Conservation (phyloP, 2,797 vertebrate genomes). For the Syngnathus rostellatus region DNA sequence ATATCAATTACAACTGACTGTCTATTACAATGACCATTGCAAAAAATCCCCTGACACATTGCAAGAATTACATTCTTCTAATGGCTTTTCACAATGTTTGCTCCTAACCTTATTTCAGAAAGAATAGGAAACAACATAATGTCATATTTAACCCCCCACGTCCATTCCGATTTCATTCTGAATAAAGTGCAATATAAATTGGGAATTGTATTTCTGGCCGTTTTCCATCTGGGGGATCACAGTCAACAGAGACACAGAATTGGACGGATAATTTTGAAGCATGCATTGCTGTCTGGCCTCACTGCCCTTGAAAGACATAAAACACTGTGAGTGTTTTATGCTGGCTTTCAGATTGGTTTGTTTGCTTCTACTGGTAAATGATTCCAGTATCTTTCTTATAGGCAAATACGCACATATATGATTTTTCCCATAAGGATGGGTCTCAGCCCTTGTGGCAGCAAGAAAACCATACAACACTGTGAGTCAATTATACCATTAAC, state of each 20-base stretch:
- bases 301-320: slow-evolving; percentile 44
- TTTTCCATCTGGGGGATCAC: slow-evolving; percentile 41
- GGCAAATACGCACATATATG: slow-evolving; percentile 11
- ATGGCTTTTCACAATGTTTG: slow-evolving; percentile 38
- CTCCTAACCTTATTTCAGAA: slow-evolving; percentile 47
- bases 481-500: not conserved
- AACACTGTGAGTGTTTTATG: slow-evolving; percentile 31
- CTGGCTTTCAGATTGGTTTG: slow-evolving; percentile 22
- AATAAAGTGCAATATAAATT: slow-evolving; percentile 41
- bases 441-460: not conserved
- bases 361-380: slow-evolving; percentile 17
- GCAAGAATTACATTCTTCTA: slow-evolving; percentile 45
- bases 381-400: slow-evolving; percentile 16
- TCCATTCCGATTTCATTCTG: slow-evolving; percentile 54
- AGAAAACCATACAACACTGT: not conserved
- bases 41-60: slow-evolving; percentile 30
- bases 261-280: slow-evolving; percentile 44
- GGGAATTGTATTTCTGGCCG: slow-evolving; percentile 39
- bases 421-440: not conserved
- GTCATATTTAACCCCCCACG: slow-evolving; percentile 38
- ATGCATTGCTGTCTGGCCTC: slow-evolving; percentile 32
- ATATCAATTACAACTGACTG: not conserved
- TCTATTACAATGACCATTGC: slow-evolving; percentile 28
- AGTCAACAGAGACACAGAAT: slow-evolving; percentile 22
- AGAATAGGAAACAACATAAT: slow-evolving; percentile 40